phyloP scores from a whole-genome alignment of 2,888 invertebrate species.

The Taenaris catops region DNA sequence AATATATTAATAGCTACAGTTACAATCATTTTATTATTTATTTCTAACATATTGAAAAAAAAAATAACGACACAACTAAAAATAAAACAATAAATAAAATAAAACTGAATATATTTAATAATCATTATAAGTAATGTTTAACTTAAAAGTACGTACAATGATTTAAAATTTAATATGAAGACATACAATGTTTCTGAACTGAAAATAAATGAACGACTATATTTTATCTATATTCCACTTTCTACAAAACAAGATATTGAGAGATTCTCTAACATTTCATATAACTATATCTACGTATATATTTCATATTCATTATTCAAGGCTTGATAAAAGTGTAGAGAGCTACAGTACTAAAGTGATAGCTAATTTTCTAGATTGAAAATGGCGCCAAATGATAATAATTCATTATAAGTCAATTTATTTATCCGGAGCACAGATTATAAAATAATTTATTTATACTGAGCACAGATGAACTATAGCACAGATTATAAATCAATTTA shows the following conservation, averaged over 20 bases:
- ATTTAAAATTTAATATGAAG: constrained; percentile 44
- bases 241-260: constrained; percentile 51
- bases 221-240: constrained; percentile 11
- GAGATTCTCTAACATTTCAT: constrained; percentile 64
- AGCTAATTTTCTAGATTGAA: constrained; percentile 7
- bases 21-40: constrained; percentile 14
- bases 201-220: constrained; percentile 8
- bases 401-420: no score
- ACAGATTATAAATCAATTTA: not conserved
- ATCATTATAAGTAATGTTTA: constrained; percentile 65
- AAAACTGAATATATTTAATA: constrained; percentile 78
- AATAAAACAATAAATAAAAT: constrained; percentile 76
- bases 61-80: constrained; percentile 46
- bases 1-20: constrained; percentile 18
- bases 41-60: constrained; percentile 10
- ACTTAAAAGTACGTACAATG: constrained; percentile 49
- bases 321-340: constrained; percentile 24
- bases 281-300: constrained; percentile 28
- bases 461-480: constrained; percentile 12
- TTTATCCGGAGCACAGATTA: constrained; percentile 10
- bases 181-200: constrained; percentile 37
- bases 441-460: not conserved
- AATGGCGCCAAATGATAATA: constrained; percentile 4
- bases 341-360: constrained; percentile 24
- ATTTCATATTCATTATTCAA: constrained; percentile 32